These are phyloP conservation scores for Yasuhikotakia modesta DNA, from an alignment of 2,797 vertebrate genomes.

Conservation along the genomic window DNA sequence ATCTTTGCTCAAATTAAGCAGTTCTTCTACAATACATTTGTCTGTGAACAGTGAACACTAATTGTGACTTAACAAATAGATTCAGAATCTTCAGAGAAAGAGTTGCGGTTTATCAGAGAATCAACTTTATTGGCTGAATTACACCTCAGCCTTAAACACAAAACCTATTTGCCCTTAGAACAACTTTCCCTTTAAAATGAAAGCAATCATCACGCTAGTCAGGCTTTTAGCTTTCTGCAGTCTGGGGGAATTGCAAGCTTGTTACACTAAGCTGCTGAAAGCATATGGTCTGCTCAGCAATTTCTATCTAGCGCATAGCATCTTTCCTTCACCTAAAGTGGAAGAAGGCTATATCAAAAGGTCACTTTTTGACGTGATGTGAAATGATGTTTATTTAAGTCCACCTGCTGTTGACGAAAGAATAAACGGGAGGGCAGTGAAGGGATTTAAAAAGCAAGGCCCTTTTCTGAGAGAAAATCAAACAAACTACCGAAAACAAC, in stretches of 20 bases:
- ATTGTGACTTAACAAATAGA: too few relatives aligned
- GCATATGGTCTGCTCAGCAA: slow-evolving; percentile 3
- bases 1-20: too few relatives aligned
- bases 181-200: slow-evolving; percentile 48
- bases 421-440: slow-evolving; percentile 6
- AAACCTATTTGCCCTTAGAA: slow-evolving; percentile 43
- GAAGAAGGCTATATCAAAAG: slow-evolving; percentile 35
- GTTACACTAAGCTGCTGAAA: slow-evolving; percentile 28
- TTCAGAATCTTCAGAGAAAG: background rate
- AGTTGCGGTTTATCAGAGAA: too few relatives aligned
- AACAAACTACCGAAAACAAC: background rate
- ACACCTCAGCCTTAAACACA: slow-evolving; percentile 16
- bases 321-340: slow-evolving; percentile 17
- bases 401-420: slow-evolving; percentile 2
- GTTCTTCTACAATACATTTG: too few relatives aligned
- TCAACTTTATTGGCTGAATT: slow-evolving; percentile 2
- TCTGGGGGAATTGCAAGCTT: slow-evolving; percentile 30
- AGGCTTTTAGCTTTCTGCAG: slow-evolving; percentile 42
- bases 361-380: slow-evolving; percentile 39
- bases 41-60: too few relatives aligned
- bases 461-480: background rate
- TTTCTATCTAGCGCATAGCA: slow-evolving; percentile 21
- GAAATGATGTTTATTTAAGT: slow-evolving; percentile 37
- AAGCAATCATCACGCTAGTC: slow-evolving; percentile 30
- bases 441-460: background rate